A percentile compares a stretch with the other conserved stretches of the same genome.
These are phyloP conservation scores for Hemicordylus capensis DNA, from an alignment of 2,113 vertebrate species.

Conservation along the genomic window DNA sequence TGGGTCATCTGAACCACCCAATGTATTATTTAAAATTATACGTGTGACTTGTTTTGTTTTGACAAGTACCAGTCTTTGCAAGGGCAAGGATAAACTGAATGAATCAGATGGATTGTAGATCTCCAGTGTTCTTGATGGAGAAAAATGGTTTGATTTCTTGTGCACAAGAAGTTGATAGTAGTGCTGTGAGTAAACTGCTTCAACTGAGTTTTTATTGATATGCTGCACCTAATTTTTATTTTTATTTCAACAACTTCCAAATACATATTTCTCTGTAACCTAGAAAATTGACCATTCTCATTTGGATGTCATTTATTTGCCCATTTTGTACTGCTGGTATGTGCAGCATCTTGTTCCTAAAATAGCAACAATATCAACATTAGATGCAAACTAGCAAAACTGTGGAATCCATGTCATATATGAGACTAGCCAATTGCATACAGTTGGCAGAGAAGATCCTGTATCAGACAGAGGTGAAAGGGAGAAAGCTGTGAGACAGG, in stretches of 20 bases:
- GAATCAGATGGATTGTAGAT: neutral
- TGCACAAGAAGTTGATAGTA: neutral
- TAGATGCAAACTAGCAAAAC: neutral
- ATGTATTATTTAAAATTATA: neutral
- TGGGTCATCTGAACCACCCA: too few species aligned
- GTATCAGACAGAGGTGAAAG: neutral
- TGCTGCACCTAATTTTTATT: neutral
- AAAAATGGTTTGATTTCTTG: neutral
- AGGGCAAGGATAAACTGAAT: neutral
- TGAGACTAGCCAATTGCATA: neutral
- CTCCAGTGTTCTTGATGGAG: neutral
- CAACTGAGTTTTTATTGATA: neutral
- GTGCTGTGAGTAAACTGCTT: neutral
- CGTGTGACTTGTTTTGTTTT: accelerated
- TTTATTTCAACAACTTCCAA: neutral
- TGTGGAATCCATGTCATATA: neutral
- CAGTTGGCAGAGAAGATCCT: neutral
- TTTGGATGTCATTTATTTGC: neutral
- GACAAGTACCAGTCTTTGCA: neutral
- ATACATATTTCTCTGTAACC: neutral
- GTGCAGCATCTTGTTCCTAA: neutral
- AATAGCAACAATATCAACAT: neutral
- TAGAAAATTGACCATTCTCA: neutral
- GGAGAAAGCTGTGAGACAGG: neutral
- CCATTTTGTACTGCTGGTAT: neutral